Base-by-base conservation (phyloP, 2,888 invertebrate genomes). In the Brachyptera risi region DNA sequence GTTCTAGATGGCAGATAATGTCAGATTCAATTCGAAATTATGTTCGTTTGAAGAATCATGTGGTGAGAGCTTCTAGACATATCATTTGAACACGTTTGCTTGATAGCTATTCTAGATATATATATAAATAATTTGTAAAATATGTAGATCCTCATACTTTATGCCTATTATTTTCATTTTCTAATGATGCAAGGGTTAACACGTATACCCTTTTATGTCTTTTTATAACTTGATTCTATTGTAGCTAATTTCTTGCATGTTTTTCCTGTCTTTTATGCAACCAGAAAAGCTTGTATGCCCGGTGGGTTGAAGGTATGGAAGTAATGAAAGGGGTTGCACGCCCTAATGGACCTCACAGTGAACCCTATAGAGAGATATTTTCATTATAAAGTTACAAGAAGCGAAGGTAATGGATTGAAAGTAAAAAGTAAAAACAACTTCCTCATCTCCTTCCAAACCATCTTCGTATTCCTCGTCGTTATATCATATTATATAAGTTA, bases 1-100 rank as follows among this genome's bases (percentile, higher is more conserved):
- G 61, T 58, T 61, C 31, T 51, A 49, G 42, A 61, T 61, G 49
- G n/a, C 57, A 61, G 61, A 61, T 61, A 58, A 58, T 50, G 61
- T 61, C 61, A 58, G 57, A 58, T 61, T 61, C 61, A 61, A 54
- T 54, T 54, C 54, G 15, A 35, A 54, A 54, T 54, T 54, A n/a
- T 54, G 37, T 54, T 54, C 54, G 35, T 54, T 54, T 5, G 5
- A 11, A 31, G 11, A 31, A 31, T 31, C 31, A 31, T 31, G 31
- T 11, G 5, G n/a, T n/a, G n/a, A n/a, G n/a, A n/a, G n/a, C n/a
- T n/a, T n/a, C n/a, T n/a, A n/a, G n/a, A n/a, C n/a, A n/a, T n/a
- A n/a, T n/a, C n/a, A n/a, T n/a, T n/a, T n/a, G n/a, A n/a, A n/a
- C n/a, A n/a, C n/a, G n/a, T n/a, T n/a, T n/a, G n/a, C n/a, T n/a